Evolutionary conservation across 2,113 vertebrate species (phyloP).

Genomic region (Puntigrus tetrazona): DNA sequence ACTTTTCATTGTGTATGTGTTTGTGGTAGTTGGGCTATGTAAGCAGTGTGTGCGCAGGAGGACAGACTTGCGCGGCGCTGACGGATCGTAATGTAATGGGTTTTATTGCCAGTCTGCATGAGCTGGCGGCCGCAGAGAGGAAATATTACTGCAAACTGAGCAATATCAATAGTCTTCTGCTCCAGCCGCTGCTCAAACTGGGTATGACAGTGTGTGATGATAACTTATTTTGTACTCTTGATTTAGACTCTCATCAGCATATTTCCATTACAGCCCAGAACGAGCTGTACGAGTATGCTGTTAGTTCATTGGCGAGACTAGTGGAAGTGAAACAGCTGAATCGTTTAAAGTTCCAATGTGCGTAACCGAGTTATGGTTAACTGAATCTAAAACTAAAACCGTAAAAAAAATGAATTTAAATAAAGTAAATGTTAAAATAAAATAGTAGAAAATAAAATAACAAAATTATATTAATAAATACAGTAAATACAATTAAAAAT

Average conservation of each 20-base stretch:
- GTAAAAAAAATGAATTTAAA: neutral
- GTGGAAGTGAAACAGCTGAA: neutral
- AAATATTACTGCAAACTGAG: conserved; percentile 89
- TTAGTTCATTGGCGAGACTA: neutral
- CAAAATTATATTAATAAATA: neutral
- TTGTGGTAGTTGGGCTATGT: conserved; percentile 86
- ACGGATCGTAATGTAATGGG: conserved; percentile 91
- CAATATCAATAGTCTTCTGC: conserved; percentile 84
- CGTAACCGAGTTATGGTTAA: neutral
- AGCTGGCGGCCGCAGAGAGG: conserved; percentile 90
- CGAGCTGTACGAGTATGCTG: neutral
- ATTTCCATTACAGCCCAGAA: neutral
- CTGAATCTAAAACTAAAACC: neutral
- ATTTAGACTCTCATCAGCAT: neutral
- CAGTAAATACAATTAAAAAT: neutral
- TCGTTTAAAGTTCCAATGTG: neutral
- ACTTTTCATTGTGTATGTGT: neutral
- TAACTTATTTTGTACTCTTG: neutral
- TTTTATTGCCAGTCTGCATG: conserved; percentile 91
- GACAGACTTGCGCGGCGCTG: conserved; percentile 79
- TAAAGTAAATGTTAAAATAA: neutral
- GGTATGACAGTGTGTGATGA: conserved; percentile 73
- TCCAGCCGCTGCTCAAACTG: conserved; percentile 89
- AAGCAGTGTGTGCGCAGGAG: conserved; percentile 86
- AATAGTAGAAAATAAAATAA: neutral